Conservation (phyloP, 2,888 invertebrate species). For the Heliothis peltigera region DNA sequence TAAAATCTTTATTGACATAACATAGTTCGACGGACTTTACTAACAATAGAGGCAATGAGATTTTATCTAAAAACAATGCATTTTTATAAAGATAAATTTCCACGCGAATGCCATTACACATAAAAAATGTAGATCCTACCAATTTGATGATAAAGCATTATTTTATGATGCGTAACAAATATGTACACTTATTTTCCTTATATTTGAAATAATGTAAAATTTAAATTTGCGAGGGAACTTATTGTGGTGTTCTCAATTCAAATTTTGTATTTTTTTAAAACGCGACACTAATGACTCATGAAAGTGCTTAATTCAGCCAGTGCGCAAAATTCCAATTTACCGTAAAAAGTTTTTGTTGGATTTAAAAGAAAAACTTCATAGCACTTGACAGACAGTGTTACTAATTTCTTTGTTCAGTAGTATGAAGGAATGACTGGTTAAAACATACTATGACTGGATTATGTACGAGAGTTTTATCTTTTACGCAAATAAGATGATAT, state of each 20-base stretch:
- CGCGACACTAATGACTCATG: neutral
- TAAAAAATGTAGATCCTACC: neutral
- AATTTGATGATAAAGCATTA: neutral
- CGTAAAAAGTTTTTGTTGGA: neutral
- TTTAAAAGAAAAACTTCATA: neutral
- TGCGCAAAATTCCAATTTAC: neutral
- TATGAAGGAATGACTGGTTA: constrained; percentile 15
- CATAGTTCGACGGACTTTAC: neutral
- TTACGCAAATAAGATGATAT: constrained; percentile 19
- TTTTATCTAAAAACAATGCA: neutral
- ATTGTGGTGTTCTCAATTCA: too few species aligned
- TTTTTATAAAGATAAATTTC: neutral
- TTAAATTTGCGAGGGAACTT: too few species aligned
- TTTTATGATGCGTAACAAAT: too few species aligned
- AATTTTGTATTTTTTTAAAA: neutral
- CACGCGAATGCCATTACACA: neutral
- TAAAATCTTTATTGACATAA: neutral
- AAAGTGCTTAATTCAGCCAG: neutral
- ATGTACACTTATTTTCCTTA: too few species aligned
- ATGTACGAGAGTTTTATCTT: constrained; percentile 32
- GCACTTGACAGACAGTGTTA: constrained; percentile 11
- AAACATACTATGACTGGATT: constrained; percentile 13
- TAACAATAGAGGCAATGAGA: neutral
- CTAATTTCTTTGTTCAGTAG: constrained; percentile 33
- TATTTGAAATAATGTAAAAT: too few species aligned